Evolutionary conservation across 2,888 invertebrate genomes (phyloP), one percentile per base, ranked within the genome.

Genomic region (Meloe dianella): DNA sequence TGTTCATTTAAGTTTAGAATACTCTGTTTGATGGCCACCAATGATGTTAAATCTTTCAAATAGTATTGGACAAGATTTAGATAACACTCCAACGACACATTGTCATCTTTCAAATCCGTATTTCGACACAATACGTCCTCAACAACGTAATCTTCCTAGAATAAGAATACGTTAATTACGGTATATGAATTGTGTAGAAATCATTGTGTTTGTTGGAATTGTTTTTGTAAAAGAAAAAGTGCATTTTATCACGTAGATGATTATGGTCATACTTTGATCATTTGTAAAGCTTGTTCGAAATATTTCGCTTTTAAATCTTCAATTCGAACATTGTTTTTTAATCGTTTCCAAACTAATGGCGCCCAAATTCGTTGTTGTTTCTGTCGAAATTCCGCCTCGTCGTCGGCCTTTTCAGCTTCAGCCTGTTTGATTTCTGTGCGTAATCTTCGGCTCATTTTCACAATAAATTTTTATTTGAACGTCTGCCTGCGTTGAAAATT

Each of bases 101-200:
- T 65, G 65, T 84, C 83, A 0, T 81, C 76, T 1, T 58, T 54
- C 57, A 83, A 71, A 63, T 78, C 76, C 0, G 79, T 74, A 67
- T 82, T 83, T 66, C 76, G 76, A 64, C 79, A 81, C 4, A 83
- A 69, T 1, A 83, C 77, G 60, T 83, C 81, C 61, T 77, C 77
- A 6, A 67, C 57, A 3, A 82, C 60, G 63, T 75, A 82, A 60
- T 77, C 69, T 20, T 76, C 67, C 80, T 81, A 57, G 29, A 76
- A 75, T 38, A 14, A 6, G n/a, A n/a, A n/a, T n/a, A n/a, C n/a
- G n/a, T n/a, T n/a, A n/a, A n/a, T n/a, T 14, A 35, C 35, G 0
- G 35, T 35, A 35, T n/a, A n/a, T n/a, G n/a, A 35, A 14, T 35
- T 6, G 2, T 14, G 35, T 35, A 35, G 1, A 5, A 1, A 32